These are phyloP conservation scores for Chloebia gouldiae DNA, from an alignment of 2,113 vertebrate species.

Conservation along the genomic window DNA sequence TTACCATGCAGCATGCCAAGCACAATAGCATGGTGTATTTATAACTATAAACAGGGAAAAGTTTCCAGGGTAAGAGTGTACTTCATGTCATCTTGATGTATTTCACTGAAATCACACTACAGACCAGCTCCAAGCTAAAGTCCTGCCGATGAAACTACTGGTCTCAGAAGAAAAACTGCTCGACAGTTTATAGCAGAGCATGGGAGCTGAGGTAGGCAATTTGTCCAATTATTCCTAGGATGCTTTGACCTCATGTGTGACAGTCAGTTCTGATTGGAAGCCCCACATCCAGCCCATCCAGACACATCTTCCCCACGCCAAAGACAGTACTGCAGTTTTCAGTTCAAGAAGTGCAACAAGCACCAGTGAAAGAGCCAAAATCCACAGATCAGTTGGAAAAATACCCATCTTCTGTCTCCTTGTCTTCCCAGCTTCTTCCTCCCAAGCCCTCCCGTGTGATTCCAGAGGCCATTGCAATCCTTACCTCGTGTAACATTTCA, in stretches of 20 bases:
- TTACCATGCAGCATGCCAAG: constrained; percentile 72
- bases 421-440: background rate
- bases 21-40: constrained; percentile 76
- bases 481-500: background rate
- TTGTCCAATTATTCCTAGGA: background rate
- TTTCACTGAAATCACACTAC: constrained; percentile 52
- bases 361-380: background rate
- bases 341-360: background rate
- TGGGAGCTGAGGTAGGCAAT: background rate
- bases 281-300: background rate
- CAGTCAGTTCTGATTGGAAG: background rate
- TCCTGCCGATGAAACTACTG: constrained; percentile 64
- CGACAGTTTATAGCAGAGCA: background rate
- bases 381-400: background rate
- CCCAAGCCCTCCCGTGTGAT: background rate
- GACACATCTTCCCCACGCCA: background rate
- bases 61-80: constrained; percentile 72
- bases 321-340: background rate
- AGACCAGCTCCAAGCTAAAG: constrained; percentile 68
- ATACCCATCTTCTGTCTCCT: background rate
- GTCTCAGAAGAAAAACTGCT: background rate
- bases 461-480: background rate
- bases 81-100: constrained; percentile 66
- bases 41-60: constrained; percentile 68
- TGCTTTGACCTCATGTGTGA: background rate